Conservation (phyloP, 2,888 invertebrate genomes). For the Lepidonotus clava region DNA sequence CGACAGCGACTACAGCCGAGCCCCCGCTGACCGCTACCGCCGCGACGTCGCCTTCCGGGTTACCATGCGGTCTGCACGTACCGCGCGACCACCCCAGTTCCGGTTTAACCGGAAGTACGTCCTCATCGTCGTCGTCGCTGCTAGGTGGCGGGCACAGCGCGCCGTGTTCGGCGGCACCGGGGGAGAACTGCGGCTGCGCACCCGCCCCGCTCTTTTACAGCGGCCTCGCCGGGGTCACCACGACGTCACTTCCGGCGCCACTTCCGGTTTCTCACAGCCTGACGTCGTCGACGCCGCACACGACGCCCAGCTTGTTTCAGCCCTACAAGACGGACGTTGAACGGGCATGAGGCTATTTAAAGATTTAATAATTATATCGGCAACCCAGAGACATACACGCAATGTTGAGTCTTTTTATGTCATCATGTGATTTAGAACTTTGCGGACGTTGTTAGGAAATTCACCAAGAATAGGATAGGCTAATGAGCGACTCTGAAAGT, state of each 20-base stretch:
- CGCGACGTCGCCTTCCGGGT: background rate
- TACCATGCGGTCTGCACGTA: slow-evolving; percentile 33
- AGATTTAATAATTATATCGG: background rate
- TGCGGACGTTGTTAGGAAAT: too few relatives aligned
- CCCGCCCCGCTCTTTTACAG: slow-evolving; percentile 49
- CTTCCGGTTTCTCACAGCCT: slow-evolving; percentile 45
- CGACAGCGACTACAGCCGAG: background rate
- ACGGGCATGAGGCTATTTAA: slow-evolving; percentile 45
- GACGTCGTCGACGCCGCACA: slow-evolving; percentile 44
- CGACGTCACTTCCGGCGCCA: slow-evolving; percentile 49
- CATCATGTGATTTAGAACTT: too few relatives aligned
- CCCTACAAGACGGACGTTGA: slow-evolving; percentile 61
- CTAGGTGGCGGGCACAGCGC: background rate
- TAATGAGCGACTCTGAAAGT: too few relatives aligned
- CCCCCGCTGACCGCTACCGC: background rate
- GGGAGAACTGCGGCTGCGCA: slow-evolving; percentile 19
- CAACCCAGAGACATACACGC: too few relatives aligned
- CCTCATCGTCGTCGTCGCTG: background rate
- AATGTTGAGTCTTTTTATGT: too few relatives aligned
- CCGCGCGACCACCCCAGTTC: background rate
- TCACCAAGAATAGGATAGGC: too few relatives aligned
- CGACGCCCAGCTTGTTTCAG: slow-evolving; percentile 59
- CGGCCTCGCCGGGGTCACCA: slow-evolving; percentile 42
- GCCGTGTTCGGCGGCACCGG: background rate
- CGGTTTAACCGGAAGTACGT: background rate